A percentile compares a stretch with the other conserved stretches of the same genome.
Evolutionary conservation across 2,113 vertebrate genomes (phyloP).

Genomic region (Varanus salvator): DNA sequence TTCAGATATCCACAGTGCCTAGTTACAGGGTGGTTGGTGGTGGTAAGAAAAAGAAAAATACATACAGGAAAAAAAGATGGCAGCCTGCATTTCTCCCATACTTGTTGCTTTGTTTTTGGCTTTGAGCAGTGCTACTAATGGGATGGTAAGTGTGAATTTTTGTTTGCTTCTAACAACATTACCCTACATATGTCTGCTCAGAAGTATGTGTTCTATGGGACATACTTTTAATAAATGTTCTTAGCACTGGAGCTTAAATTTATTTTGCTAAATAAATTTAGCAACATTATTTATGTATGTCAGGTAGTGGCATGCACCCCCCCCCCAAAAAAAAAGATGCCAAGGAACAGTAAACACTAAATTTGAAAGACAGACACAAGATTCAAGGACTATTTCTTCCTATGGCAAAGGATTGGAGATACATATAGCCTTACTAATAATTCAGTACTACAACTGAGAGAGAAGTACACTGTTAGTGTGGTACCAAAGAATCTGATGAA

Average conservation of each 20-base stretch:
- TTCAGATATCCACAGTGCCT: not conserved
- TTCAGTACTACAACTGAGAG: not conserved
- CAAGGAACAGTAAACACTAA: not conserved
- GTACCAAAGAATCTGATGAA: not conserved
- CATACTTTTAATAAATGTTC: not conserved
- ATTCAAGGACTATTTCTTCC: not conserved
- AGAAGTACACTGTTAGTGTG: not conserved
- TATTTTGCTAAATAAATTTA: not conserved
- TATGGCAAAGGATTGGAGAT: not conserved
- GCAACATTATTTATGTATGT: no score
- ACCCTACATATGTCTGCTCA: not conserved
- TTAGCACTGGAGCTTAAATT: not conserved
- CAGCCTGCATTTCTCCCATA: constrained; percentile 46
- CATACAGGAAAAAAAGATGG: constrained; percentile 56
- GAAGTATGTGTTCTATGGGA: not conserved
- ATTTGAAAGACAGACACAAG: not conserved
- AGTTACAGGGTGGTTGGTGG: not conserved
- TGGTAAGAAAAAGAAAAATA: not conserved
- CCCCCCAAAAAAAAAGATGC: not conserved
- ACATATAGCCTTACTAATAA: not conserved
- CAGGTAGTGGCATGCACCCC: no score
- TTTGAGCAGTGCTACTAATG: constrained; percentile 53
- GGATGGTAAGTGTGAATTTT: constrained; percentile 61
- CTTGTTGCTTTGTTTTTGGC: constrained; percentile 55
- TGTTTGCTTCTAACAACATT: constrained; percentile 7